Percentiles rank a stretch among this genome's conserved stretches.
phyloP scores from a whole-genome alignment of 2,113 vertebrate species.

The Gambusia holbrooki region DNA sequence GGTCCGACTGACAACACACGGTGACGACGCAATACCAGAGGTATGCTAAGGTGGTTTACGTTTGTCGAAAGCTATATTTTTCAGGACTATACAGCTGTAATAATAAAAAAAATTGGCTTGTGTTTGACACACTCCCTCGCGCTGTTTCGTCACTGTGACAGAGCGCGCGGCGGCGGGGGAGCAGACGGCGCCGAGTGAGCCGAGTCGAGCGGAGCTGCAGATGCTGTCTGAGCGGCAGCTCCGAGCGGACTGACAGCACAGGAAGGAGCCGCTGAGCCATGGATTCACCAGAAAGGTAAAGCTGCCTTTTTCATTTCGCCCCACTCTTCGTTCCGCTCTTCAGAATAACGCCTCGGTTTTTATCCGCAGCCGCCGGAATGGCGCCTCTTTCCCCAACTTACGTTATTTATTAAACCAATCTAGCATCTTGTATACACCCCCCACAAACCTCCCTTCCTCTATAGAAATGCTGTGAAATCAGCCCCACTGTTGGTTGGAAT shows the following conservation, averaged over 20 bases:
- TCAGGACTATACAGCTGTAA: neutral
- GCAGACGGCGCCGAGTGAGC: slow-evolving; percentile 57
- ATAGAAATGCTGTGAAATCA: neutral
- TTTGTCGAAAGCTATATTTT: neutral
- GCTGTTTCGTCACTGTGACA: neutral
- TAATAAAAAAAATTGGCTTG: neutral
- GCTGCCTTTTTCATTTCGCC: neutral
- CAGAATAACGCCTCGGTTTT: neutral
- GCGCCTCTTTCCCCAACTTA: slow-evolving; percentile 17
- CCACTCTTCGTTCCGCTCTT: neutral
- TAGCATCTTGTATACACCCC: no score
- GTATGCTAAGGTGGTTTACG: neutral
- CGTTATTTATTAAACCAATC: slow-evolving; percentile 18
- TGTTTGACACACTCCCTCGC: neutral
- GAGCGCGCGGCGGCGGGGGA: slow-evolving; percentile 34
- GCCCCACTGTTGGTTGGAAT: neutral
- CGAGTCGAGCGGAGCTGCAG: slow-evolving; percentile 41
- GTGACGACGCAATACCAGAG: neutral
- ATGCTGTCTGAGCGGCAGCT: slow-evolving; percentile 52
- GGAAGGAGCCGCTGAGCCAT: slow-evolving; percentile 45
- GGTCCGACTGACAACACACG: slow-evolving; percentile 49
- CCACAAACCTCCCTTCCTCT: neutral
- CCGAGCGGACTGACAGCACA: slow-evolving; percentile 43
- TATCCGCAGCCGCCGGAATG: neutral
- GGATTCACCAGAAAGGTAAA: slow-evolving; percentile 66